Conservation (phyloP, 2,888 invertebrate species). For the Apomyelois bistriatella region DNA sequence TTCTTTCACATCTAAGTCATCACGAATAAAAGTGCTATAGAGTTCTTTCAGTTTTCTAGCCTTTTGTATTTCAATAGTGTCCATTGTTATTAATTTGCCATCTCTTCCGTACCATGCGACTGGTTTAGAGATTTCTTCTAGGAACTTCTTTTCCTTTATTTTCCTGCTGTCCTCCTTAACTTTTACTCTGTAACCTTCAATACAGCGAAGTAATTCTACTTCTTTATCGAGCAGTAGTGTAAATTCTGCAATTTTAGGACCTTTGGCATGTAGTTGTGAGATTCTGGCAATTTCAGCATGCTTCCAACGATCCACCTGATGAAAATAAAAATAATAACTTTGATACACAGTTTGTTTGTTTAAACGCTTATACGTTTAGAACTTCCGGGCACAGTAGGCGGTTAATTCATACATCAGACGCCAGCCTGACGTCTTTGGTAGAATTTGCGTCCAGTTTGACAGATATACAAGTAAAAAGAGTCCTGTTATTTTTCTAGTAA, state of each 20-base stretch:
- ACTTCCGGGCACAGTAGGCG: no score
- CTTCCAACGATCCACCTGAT: constrained; percentile 83
- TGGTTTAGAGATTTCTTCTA: constrained; percentile 85
- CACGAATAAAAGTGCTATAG: constrained; percentile 83
- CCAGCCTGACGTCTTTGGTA: no score
- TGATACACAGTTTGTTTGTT: no score
- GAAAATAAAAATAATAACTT: not conserved
- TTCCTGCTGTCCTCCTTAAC: constrained; percentile 81
- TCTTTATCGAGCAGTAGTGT: constrained; percentile 86
- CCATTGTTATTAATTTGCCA: constrained; percentile 86
- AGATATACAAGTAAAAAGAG: no score
- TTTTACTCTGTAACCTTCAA: constrained; percentile 83
- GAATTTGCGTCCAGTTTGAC: no score
- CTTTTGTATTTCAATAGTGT: constrained; percentile 88
- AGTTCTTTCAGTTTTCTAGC: constrained; percentile 87
- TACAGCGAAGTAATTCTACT: constrained; percentile 83
- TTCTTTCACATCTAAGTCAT: constrained; percentile 81
- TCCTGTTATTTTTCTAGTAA: no score
- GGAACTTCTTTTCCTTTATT: constrained; percentile 80
- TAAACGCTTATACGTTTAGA: no score
- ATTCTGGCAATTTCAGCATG: constrained; percentile 82
- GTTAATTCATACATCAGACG: no score
- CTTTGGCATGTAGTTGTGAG: constrained; percentile 82
- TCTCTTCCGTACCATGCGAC: constrained; percentile 88
- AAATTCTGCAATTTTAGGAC: constrained; percentile 85